Evolutionary conservation across 2,888 invertebrate species (phyloP).

Genomic region (Neoascia interrupta): DNA sequence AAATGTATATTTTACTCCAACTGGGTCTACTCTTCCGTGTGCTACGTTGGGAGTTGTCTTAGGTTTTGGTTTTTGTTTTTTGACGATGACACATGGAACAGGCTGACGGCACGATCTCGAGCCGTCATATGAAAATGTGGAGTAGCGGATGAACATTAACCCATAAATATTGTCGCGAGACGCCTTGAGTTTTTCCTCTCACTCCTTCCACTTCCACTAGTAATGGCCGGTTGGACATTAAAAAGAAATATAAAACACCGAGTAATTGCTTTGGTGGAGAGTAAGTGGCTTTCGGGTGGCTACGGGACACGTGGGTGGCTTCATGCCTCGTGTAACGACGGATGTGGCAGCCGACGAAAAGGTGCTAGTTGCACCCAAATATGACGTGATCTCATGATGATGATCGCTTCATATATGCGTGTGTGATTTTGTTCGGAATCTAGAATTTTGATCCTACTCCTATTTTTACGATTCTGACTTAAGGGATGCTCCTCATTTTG

Average conservation of each 20-base stretch:
- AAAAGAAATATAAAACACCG: slow-evolving; percentile 25
- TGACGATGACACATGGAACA: slow-evolving; percentile 48
- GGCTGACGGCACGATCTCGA: slow-evolving; percentile 17
- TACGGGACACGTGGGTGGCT: neutral
- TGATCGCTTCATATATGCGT: no score
- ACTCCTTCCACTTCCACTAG: slow-evolving; percentile 20
- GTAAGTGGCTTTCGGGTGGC: neutral
- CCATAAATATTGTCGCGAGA: slow-evolving; percentile 53
- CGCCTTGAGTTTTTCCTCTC: slow-evolving; percentile 5
- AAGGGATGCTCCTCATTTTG: no score
- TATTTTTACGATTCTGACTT: no score
- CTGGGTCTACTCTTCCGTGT: slow-evolving; percentile 34
- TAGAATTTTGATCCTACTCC: no score
- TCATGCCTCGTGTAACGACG: no score
- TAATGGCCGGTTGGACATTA: slow-evolving; percentile 50
- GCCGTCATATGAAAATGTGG: slow-evolving; percentile 12
- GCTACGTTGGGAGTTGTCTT: neutral
- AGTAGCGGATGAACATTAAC: slow-evolving; percentile 45
- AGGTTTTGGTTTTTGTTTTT: slow-evolving; percentile 15
- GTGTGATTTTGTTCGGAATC: no score
- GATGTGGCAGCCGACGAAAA: no score
- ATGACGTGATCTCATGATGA: no score
- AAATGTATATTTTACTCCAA: slow-evolving; percentile 49
- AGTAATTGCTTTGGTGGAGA: slow-evolving; percentile 36
- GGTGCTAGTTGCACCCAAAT: no score